phyloP scores from a whole-genome alignment of 2,888 invertebrate species.

The Eristalis pertinax region DNA sequence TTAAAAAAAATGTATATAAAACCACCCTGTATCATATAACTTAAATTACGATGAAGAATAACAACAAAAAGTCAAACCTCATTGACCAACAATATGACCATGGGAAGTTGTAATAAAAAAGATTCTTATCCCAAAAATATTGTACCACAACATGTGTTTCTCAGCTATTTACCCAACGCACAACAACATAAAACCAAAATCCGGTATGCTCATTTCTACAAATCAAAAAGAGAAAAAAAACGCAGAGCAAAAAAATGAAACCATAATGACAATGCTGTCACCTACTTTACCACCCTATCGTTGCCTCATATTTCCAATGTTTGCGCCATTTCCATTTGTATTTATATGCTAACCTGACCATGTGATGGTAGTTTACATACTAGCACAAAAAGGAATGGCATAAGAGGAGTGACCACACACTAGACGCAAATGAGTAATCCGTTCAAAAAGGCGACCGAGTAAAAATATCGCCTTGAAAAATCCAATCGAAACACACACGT shows the following conservation, averaged over 20 bases:
- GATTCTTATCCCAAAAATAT: conserved; percentile 25
- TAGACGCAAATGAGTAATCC: conserved; percentile 55
- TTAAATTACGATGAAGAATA: conserved; percentile 12
- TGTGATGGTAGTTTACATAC: conserved; percentile 59
- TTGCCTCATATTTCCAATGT: conserved; percentile 9
- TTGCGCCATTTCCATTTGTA: neutral
- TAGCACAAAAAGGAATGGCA: conserved; percentile 50
- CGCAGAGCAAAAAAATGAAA: conserved; percentile 23
- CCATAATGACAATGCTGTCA: conserved; percentile 44
- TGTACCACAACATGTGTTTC: conserved; percentile 65
- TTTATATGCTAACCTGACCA: conserved; percentile 19
- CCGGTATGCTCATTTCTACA: neutral
- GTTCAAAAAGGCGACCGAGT: neutral
- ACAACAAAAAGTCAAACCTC: conserved; percentile 18
- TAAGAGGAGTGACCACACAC: conserved; percentile 46
- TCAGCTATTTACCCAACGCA: conserved; percentile 58
- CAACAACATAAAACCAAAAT: conserved; percentile 17
- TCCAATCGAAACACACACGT: no score
- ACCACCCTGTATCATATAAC: neutral
- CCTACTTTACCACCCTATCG: neutral
- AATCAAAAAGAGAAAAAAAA: conserved; percentile 21
- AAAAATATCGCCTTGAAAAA: conserved; percentile 26
- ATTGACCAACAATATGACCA: conserved; percentile 41
- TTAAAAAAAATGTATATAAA: neutral
- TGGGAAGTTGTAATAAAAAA: conserved; percentile 58